Base-by-base conservation (phyloP, 2,797 vertebrate species). In the Cryptoblepharus egeriae region DNA sequence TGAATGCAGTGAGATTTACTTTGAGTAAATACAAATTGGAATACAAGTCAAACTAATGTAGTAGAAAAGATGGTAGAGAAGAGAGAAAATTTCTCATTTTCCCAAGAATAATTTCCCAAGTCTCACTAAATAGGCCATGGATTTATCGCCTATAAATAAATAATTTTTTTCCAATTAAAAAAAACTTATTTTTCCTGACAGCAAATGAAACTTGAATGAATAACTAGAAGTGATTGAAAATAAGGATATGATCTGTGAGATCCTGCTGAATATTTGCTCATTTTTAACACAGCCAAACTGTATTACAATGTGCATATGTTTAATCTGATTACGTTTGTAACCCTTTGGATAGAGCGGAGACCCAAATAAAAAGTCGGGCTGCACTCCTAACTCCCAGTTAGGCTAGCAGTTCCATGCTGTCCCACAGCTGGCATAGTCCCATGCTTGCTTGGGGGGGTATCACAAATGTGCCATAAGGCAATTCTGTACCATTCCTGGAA, bases 161-260 rank as follows among this genome's bases (percentile, higher is more conserved):
- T 49, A 49, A 49, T 10, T 10, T 49, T 9, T 28, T 88, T 86
- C 42, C 57, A 1, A 71, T 85, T 81, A 84, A 88, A 77, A 4
- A 35, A 63, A 52, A 30, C 22, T 42, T 71, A 80, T 85, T 80
- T 76, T 11, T 45, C 22, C 18, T 55, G 35, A 58, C 22, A 64
- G 45, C 60, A 75, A 65, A 80, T 64, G 32, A 9, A 70, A 84
- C 35, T 75, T 37, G 80, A 73, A 74, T 37, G 80, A 73, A 74
- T 84, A 78, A 75, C 15, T 30, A 32, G 75, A 61, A 61, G 71
- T 35, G 63, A 61, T 12, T 58, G 28, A 69, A 77, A 26, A 69
- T 60, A 45, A 63, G 45, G n/a, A 20, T 11, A 3, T 57, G 69
- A 22, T 58, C 42, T 67, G 73, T 32, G 35, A 60, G 60, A 83